Percentiles rank a stretch among this genome's conserved stretches.
These are phyloP conservation scores for Phaonia tiefii DNA, from an alignment of 2,888 invertebrate genomes.

Conservation along the genomic window DNA sequence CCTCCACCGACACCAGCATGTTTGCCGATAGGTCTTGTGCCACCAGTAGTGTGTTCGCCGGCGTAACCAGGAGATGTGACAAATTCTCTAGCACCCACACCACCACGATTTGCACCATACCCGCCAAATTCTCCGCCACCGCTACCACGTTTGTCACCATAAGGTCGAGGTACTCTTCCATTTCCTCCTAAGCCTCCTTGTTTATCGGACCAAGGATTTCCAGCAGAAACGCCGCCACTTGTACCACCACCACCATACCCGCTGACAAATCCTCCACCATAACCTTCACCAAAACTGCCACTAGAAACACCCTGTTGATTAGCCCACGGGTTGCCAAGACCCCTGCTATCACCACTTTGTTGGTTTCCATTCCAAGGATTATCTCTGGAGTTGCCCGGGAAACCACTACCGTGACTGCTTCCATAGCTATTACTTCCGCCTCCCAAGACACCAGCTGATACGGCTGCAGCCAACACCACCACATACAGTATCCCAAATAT, in stretches of 20 bases:
- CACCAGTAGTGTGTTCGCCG: constrained; percentile 42
- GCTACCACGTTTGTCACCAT: constrained; percentile 39
- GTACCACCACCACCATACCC: constrained; percentile 33
- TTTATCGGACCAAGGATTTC: constrained; percentile 23
- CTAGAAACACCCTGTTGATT: constrained; percentile 42
- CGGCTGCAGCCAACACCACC: constrained; percentile 32
- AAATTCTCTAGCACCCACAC: too few species aligned
- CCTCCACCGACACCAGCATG: constrained; percentile 64
- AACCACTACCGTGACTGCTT: constrained; percentile 50
- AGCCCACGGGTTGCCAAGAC: constrained; percentile 39
- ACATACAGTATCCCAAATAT: constrained; percentile 30
- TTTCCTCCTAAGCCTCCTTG: constrained; percentile 42
- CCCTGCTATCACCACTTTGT: constrained; percentile 53
- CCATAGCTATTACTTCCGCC: constrained; percentile 57
- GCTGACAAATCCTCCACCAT: too few species aligned
- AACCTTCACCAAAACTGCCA: too few species aligned
- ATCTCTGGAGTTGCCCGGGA: constrained; percentile 45
- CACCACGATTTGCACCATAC: background rate
- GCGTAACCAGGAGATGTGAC: constrained; percentile 63
- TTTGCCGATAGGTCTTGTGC: constrained; percentile 64
- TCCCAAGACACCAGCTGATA: constrained; percentile 45
- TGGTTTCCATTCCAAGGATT: constrained; percentile 60
- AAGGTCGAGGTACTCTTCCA: too few species aligned
- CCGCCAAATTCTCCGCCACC: constrained; percentile 10
- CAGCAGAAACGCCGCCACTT: constrained; percentile 36